phyloP scores from a whole-genome alignment of 92 coral and sea anemone genomes.

The Palythoa caribaeorum region DNA sequence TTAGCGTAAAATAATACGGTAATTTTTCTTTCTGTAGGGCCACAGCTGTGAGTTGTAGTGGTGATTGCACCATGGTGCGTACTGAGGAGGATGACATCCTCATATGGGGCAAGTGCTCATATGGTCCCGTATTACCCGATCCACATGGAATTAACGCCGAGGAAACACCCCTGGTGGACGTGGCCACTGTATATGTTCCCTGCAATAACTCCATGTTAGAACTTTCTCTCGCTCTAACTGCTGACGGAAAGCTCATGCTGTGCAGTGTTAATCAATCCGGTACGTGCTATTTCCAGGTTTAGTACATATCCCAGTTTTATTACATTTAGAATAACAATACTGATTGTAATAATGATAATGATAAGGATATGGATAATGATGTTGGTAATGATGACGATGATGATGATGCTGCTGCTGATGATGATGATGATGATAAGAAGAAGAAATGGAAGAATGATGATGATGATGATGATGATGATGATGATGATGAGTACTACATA shows the following conservation, averaged over 20 bases:
- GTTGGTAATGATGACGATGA: no score
- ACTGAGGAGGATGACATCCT: constrained; percentile 58
- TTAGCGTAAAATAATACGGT: no score
- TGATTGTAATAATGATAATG: no score
- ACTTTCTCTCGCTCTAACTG: constrained; percentile 63
- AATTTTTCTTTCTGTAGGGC: constrained; percentile 53
- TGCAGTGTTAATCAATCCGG: constrained; percentile 62
- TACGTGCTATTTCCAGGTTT: neutral
- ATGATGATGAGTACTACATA: no score
- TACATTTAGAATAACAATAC: no score
- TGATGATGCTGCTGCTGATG: no score
- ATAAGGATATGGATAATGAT: no score
- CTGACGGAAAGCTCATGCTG: constrained; percentile 48
- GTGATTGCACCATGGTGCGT: constrained; percentile 71
- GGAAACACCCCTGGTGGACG: constrained; percentile 53
- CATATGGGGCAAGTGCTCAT: constrained; percentile 76
- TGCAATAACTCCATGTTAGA: constrained; percentile 43
- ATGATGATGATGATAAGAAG: no score
- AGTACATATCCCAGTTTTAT: neutral
- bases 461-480: no score
- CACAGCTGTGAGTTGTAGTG: constrained; percentile 56
- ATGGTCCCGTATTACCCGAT: constrained; percentile 59
- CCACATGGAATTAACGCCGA: constrained; percentile 56
- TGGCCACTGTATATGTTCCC: constrained; percentile 59
- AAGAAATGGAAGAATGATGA: no score